Evolutionary conservation across 2,797 vertebrate genomes (phyloP).

Genomic region (Nothura maculosa): DNA sequence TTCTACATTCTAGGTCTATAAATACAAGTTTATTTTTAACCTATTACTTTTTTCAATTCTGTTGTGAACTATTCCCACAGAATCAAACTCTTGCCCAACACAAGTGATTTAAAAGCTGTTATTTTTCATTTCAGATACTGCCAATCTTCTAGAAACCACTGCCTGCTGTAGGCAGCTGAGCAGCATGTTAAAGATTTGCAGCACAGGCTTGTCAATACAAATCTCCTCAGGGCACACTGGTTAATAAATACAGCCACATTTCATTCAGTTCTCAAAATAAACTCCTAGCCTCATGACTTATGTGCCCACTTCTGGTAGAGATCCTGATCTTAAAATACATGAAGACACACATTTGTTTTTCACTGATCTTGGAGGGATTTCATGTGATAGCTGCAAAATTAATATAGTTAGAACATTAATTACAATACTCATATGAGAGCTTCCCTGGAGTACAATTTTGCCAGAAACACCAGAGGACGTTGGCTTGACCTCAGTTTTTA

Average conservation of each 20-base stretch:
- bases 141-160: neutral
- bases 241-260: neutral
- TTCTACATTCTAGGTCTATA: neutral
- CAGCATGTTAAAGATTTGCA: neutral
- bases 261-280: neutral
- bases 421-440: neutral
- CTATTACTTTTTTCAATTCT: neutral
- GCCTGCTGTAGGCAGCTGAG: neutral
- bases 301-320: neutral
- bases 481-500: neutral
- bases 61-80: neutral
- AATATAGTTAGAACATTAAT: neutral
- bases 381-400: neutral
- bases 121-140: neutral
- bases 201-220: neutral
- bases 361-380: neutral
- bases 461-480: neutral
- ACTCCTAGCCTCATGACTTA: neutral
- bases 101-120: neutral
- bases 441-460: neutral
- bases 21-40: neutral
- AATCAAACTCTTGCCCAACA: neutral
- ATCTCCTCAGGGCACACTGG: neutral
- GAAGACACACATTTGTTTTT: neutral
- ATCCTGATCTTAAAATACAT: neutral